These are phyloP conservation scores for Bovichtus diacanthus DNA, from an alignment of 2,797 vertebrate genomes.

Conservation along the genomic window DNA sequence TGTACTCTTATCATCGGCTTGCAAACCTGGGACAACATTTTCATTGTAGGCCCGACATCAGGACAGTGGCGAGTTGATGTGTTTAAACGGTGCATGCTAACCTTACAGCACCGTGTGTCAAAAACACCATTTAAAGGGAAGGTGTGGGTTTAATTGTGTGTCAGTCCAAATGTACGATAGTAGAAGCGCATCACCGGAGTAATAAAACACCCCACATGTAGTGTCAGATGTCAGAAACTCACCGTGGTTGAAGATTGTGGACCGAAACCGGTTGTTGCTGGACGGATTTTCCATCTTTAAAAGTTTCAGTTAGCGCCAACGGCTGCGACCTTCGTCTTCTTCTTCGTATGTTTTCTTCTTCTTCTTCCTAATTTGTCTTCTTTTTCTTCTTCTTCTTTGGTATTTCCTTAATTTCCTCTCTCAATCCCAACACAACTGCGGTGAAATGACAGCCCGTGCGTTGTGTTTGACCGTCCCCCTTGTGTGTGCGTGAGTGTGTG, in stretches of 20 bases:
- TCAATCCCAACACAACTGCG: conserved; percentile 17
- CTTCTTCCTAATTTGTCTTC: too few species aligned
- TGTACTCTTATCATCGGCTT: not conserved
- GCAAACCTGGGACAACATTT: not conserved
- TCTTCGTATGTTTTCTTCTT: not conserved
- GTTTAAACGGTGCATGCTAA: not conserved
- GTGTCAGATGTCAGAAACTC: conserved; percentile 65
- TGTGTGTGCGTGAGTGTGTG: not conserved
- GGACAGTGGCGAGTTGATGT: not conserved
- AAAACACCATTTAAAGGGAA: conserved; percentile 4
- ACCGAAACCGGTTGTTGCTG: conserved; percentile 81
- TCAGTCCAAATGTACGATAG: not conserved
- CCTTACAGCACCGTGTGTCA: not conserved
- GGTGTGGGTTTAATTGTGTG: not conserved
- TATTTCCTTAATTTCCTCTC: conserved; percentile 46
- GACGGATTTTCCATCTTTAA: conserved; percentile 82
- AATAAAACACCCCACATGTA: conserved; percentile 5
- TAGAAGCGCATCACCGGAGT: conserved; percentile 9
- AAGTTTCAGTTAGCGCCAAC: conserved; percentile 52
- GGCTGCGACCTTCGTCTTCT: conserved; percentile 25
- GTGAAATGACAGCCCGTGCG: conserved; percentile 29
- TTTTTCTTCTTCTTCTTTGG: conserved; percentile 15
- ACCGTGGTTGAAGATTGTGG: conserved; percentile 85
- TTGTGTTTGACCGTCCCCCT: conserved; percentile 54
- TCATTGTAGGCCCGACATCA: not conserved